Evolutionary conservation across 2,113 vertebrate genomes (phyloP).

Genomic region (Megalops atlanticus): DNA sequence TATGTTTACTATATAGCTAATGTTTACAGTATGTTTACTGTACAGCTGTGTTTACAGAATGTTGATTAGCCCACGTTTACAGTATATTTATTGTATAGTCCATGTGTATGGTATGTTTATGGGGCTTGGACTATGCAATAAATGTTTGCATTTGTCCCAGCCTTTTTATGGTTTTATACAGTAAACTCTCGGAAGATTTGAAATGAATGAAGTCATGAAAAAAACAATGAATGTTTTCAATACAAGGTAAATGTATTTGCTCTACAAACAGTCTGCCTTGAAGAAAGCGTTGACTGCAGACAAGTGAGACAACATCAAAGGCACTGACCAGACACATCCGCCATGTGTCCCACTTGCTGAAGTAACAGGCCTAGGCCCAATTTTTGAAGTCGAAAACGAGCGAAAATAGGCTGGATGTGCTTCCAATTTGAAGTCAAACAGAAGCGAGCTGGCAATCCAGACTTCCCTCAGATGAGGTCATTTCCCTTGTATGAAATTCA

Average conservation of each 20-base stretch:
- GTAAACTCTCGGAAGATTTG: neutral
- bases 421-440: constrained; percentile 41
- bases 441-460: neutral
- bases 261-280: neutral
- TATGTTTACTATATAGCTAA: neutral
- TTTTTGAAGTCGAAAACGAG: neutral
- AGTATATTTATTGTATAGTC: neutral
- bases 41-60: neutral
- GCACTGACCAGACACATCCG: neutral
- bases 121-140: neutral
- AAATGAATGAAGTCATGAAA: neutral
- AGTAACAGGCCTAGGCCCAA: neutral
- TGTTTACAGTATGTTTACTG: neutral
- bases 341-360: neutral
- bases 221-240: neutral
- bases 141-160: too few species aligned
- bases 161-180: neutral
- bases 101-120: neutral
- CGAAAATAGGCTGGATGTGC: constrained; percentile 16
- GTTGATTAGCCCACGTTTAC: neutral
- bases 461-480: constrained; percentile 13
- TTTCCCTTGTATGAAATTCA: constrained; percentile 7
- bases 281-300: neutral
- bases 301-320: neutral
- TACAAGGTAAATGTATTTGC: neutral